phyloP scores from a whole-genome alignment of 2,797 vertebrate genomes.

The Harpagifer antarcticus region DNA sequence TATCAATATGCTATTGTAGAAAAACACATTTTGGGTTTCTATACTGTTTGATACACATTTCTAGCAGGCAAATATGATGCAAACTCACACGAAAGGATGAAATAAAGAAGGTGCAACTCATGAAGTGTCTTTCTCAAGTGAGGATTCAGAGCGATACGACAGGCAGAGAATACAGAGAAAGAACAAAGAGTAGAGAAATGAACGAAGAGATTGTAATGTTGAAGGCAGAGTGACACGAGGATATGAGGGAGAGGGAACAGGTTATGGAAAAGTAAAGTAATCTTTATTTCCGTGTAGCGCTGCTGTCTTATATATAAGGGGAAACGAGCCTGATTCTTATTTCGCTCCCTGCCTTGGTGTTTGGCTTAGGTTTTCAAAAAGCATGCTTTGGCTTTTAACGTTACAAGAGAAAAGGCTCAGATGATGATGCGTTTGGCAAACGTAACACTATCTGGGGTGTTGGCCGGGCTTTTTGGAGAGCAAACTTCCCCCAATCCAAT shows the following conservation, averaged over 20 bases:
- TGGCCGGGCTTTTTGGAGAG: not conserved
- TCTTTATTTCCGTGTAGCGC: no score
- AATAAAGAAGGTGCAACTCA: not conserved
- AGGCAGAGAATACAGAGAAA: no score
- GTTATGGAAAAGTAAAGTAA: no score
- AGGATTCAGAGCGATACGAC: no score
- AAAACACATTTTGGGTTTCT: not conserved
- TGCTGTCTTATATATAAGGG: not conserved
- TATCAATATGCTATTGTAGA: no score
- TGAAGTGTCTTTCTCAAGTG: not conserved
- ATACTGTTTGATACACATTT: not conserved
- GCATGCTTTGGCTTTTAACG: not conserved
- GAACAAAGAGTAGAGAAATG: no score
- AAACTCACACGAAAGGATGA: not conserved
- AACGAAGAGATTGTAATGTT: no score
- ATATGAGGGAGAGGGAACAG: no score
- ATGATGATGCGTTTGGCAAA: constrained; percentile 1
- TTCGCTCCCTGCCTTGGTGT: not conserved
- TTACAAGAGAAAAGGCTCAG: not conserved
- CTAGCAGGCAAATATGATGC: not conserved
- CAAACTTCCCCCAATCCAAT: constrained; percentile 1
- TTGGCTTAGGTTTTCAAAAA: not conserved
- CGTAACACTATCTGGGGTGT: no score
- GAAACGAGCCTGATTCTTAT: not conserved
- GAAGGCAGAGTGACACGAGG: no score